A percentile compares a stretch with the other conserved stretches of the same genome.
These are phyloP conservation scores for Chrysemys picta DNA, from an alignment of 2,113 vertebrate species.

Conservation along the genomic window DNA sequence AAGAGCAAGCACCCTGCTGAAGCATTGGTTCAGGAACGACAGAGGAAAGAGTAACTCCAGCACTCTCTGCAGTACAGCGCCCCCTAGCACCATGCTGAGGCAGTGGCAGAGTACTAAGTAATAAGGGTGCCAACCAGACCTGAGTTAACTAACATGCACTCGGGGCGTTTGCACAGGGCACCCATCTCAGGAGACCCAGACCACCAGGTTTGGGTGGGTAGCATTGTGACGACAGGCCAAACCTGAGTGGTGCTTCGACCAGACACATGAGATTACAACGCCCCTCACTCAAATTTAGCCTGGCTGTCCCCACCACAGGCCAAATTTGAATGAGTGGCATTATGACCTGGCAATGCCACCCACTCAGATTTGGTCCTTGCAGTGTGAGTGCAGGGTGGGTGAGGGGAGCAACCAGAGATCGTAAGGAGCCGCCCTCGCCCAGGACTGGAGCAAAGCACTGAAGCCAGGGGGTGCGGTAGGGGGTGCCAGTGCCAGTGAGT, in stretches of 20 bases:
- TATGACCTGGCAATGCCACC: neutral
- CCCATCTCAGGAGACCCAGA: no score
- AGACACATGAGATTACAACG: no score
- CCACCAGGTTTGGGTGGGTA: no score
- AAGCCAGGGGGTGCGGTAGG: neutral
- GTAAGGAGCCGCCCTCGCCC: neutral
- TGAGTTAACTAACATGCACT: neutral
- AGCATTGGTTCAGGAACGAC: neutral
- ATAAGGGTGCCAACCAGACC: neutral
- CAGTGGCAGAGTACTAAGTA: neutral
- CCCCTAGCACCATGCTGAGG: neutral
- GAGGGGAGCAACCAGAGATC: neutral
- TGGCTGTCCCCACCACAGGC: no score
- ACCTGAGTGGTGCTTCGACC: no score
- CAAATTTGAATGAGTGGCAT: neutral
- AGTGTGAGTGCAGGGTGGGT: neutral
- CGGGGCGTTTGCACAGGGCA: no score
- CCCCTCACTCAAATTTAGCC: no score
- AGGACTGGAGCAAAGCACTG: neutral
- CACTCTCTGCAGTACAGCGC: neutral
- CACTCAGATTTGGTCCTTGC: neutral
- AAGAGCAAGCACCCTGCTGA: neutral
- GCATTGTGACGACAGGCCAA: no score
- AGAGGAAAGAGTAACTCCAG: neutral
- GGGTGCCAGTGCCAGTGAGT: no score